Base-by-base conservation (phyloP, 1,140 invertebrate genomes). In the Coenobita brevimanus region DNA sequence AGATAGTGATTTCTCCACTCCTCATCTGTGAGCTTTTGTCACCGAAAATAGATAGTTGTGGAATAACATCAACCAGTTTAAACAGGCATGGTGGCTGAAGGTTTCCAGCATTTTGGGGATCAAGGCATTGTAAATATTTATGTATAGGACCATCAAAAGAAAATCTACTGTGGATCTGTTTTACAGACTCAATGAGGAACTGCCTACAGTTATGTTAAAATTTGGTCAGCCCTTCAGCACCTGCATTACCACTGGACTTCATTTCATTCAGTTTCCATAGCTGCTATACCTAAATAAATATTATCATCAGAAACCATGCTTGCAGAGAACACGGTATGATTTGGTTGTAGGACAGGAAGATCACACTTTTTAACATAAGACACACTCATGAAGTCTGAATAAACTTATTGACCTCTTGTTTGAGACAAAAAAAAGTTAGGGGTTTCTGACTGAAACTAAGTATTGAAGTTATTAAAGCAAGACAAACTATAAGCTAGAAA, bases 1-100 rank as follows among this genome's bases (percentile, higher is more conserved):
- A 54, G 24, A 60, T 33, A 85, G 46, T 85, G 82, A 33, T 3
- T n/a, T 60, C 71, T 85, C 82, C 82, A 85, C 3, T 85, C 82
- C 38, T 15, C 69, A 62, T 85, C 71, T 46, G 46, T 13, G 13
- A 73, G 33, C 71, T 83, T 6, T 83, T 67, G 81, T 83, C 33
- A 27, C 30, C 71, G 62, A 82, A 80, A 33, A 38, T 81, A 24
- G 41, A 80, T 30, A 76, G 46, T 33, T 85, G 82, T 2, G 82
- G 71, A 3, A 85, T 15, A 38, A 27, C 41, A 50, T 50, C 36
- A 50, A 85, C 17, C 17, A 73, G 2, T 21, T 8, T 2, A 33
- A 10, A 15, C 1, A 85, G 36, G n/a, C 38, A 85, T 33, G n/a
- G 21, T 33, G 41, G 41, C 10, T 57, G 24, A 21, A 86, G 83